phyloP scores from a whole-genome alignment of 1,140 invertebrate genomes.

The Drosophila simulans region DNA sequence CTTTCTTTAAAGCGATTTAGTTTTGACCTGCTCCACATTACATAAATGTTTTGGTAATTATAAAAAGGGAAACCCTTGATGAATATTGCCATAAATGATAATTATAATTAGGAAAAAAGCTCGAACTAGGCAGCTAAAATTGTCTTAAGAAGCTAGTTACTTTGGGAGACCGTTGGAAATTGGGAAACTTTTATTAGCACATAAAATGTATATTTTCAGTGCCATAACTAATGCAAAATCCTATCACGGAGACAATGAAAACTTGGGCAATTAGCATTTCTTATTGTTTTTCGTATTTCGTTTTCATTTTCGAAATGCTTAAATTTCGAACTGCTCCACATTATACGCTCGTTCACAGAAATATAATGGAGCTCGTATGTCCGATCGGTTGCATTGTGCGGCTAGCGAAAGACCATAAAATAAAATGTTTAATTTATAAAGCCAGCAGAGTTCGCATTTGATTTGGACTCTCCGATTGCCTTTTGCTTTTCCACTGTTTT shows the following conservation, averaged over 20 bases:
- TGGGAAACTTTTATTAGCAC: not conserved
- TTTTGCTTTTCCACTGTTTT: conserved; percentile 63
- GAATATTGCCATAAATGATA: not conserved
- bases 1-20: not conserved
- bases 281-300: conserved; percentile 23
- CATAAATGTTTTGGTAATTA: not conserved
- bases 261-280: conserved; percentile 17
- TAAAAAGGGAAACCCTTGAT: not conserved
- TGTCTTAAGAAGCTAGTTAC: not conserved
- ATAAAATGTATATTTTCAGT: not conserved
- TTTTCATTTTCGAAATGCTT: conserved; percentile 18
- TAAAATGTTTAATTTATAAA: conserved; percentile 68
- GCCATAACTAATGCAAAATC: not conserved
- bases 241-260: conserved; percentile 19
- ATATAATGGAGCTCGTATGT: conserved; percentile 18
- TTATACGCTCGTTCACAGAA: conserved; percentile 19
- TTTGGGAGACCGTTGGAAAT: not conserved
- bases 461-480: conserved; percentile 35
- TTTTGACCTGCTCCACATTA: conserved; percentile 19
- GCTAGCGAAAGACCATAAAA: conserved; percentile 39
- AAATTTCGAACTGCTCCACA: conserved; percentile 29
- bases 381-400: conserved; percentile 27
- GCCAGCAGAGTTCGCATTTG: conserved; percentile 20
- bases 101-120: not conserved
- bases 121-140: too few relatives aligned